phyloP scores from a whole-genome alignment of 2,797 vertebrate species.

The Lophotriccus pileatus region DNA sequence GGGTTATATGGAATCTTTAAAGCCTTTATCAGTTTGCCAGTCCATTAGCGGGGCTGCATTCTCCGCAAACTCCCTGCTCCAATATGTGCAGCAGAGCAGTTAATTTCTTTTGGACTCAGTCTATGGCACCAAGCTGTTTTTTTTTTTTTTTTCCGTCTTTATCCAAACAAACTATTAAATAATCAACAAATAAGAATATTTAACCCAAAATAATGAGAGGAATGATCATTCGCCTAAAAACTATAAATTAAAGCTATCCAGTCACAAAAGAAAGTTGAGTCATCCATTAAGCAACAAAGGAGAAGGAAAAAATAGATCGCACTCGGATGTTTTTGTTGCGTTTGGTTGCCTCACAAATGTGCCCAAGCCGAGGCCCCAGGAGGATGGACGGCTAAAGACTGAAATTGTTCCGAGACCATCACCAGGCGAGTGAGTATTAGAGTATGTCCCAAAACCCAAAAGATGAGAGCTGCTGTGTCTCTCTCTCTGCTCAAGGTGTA shows the following conservation, averaged over 20 bases:
- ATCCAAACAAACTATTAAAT: conserved; percentile 72
- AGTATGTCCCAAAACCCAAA: not conserved
- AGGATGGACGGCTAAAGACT: not conserved
- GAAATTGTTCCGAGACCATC: not conserved
- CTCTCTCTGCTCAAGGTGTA: not conserved
- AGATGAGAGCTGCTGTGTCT: accelerated
- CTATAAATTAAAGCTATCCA: conserved; percentile 69
- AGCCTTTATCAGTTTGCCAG: conserved; percentile 75
- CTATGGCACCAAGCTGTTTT: conserved; percentile 73
- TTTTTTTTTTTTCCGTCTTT: conserved; percentile 59
- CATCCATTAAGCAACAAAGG: conserved; percentile 59
- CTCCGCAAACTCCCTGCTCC: conserved; percentile 71
- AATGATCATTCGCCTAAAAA: conserved; percentile 52
- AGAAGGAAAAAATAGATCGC: conserved; percentile 51
- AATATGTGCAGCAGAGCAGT: conserved; percentile 80
- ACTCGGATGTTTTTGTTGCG: conserved; percentile 50
- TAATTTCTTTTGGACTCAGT: conserved; percentile 82
- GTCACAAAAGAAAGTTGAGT: conserved; percentile 69
- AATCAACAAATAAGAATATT: conserved; percentile 71
- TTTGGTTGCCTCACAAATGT: conserved; percentile 34
- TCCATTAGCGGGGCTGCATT: conserved; percentile 73
- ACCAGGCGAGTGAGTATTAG: not conserved
- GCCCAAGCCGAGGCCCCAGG: conserved; percentile 2
- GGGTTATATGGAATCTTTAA: conserved; percentile 74
- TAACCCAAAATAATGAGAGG: conserved; percentile 65